phyloP scores from a whole-genome alignment of 2,888 invertebrate genomes.

The Toxonevra muliebris region DNA sequence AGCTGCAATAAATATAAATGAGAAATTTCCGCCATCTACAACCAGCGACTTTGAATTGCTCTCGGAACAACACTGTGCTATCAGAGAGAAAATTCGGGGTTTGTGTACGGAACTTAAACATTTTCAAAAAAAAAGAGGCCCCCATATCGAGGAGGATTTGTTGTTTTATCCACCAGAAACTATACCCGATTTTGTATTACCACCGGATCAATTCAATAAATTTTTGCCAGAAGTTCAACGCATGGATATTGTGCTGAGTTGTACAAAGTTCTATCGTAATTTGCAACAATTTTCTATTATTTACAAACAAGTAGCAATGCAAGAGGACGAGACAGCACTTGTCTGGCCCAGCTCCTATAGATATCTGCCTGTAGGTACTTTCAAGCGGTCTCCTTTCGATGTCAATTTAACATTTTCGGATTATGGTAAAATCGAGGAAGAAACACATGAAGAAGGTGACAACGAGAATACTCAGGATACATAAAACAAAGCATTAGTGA shows the following conservation, averaged over 20 bases:
- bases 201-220: constrained; percentile 38
- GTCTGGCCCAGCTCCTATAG: constrained; percentile 57
- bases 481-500: background rate
- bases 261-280: constrained; percentile 50
- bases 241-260: constrained; percentile 52
- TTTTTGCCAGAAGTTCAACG: constrained; percentile 55
- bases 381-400: constrained; percentile 53
- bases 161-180: background rate
- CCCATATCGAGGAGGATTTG: constrained; percentile 5
- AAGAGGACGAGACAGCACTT: constrained; percentile 49
- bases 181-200: constrained; percentile 20
- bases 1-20: constrained; percentile 49
- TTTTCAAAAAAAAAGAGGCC: background rate
- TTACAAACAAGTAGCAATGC: constrained; percentile 43
- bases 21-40: constrained; percentile 55
- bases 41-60: constrained; percentile 51
- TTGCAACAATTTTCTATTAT: constrained; percentile 42
- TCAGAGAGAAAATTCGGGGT: constrained; percentile 47
- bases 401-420: constrained; percentile 57
- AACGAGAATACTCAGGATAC: constrained; percentile 17
- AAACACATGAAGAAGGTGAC: constrained; percentile 9
- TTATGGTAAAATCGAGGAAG: constrained; percentile 41
- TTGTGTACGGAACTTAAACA: constrained; percentile 41
- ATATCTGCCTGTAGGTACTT: constrained; percentile 52
- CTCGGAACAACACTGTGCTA: constrained; percentile 52